Evolutionary conservation across 2,113 vertebrate species (phyloP), one percentile per base, ranked within the genome.

Genomic region (Gymnobelideus leadbeateri): DNA sequence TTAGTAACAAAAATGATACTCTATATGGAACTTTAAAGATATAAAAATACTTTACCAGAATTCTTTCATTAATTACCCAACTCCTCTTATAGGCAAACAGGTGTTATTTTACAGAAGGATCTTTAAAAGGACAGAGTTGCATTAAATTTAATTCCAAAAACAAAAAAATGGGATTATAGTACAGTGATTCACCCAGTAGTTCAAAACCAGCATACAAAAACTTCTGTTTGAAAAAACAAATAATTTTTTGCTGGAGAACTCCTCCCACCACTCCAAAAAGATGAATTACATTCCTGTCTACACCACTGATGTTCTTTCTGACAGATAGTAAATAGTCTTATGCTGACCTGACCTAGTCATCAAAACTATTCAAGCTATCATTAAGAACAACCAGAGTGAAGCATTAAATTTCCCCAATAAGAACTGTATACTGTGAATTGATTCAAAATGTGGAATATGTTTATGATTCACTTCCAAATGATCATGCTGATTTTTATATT

Each of bases 21-120:
- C 26, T 43, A 94, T 4, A 96, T 2, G 61, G 14, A 3, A 90
- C 26, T 95, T 92, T 54, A 96, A 92, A 95, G 90, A 96, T 84
- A 55, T 24, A 90, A 95, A 92, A 94, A 97, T 50, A 47, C 43
- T 94, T 92, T 90, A 47, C 90, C 51, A 89, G 91, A 95, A 91
- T 94, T 53, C 55, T 94, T 43, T 94, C 9, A 61, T 6, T 84
- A 93, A 94, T n/a, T n/a, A 91, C 37, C 16, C 61, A 68, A 43
- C 53, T 89, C 91, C 46, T 92, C 54, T 84, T 26, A 68, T 68
- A 94, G 49, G 19, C 19, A 90, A 12, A 43, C 16, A 84, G 54
- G 14, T 92, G 94, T 96, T 95, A 96, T 54, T 53, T 96, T 51
- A 93, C 9, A 93, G 28, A 68, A 49, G 55, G 0, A 21, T 43